Percentiles rank a stretch among this genome's conserved stretches.
phyloP scores from a whole-genome alignment of 2,888 invertebrate genomes.

The Acleris holmiana region DNA sequence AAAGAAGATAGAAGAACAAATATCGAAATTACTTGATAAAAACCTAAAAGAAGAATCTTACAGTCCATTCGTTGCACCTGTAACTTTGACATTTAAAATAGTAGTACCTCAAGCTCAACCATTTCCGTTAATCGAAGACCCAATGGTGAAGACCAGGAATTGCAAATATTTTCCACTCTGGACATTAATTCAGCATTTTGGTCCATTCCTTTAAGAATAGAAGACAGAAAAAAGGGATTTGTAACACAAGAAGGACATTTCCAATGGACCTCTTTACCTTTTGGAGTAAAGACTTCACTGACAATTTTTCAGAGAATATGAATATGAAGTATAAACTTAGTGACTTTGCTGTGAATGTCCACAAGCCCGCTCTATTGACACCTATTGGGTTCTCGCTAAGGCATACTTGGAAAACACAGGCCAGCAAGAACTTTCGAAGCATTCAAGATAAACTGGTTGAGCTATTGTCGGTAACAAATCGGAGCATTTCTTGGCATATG shows the following conservation, averaged over 20 bases:
- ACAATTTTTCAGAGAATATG: slow-evolving; percentile 46
- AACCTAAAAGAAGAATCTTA: slow-evolving; percentile 33
- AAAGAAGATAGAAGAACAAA: slow-evolving; percentile 40
- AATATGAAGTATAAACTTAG: slow-evolving; percentile 24
- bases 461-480: too few relatives aligned
- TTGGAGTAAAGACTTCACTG: slow-evolving; percentile 48
- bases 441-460: too few relatives aligned
- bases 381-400: too few relatives aligned
- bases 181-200: slow-evolving; percentile 61
- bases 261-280: slow-evolving; percentile 46
- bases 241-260: slow-evolving; percentile 46
- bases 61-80: too few relatives aligned
- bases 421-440: too few relatives aligned
- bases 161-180: slow-evolving; percentile 51
- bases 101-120: slow-evolving; percentile 47
- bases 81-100: too few relatives aligned
- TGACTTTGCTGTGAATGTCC: slow-evolving; percentile 7
- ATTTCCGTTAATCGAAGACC: slow-evolving; percentile 52
- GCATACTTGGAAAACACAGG: too few relatives aligned
- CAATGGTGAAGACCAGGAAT: slow-evolving; percentile 50
- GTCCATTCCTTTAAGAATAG: slow-evolving; percentile 51
- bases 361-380: too few relatives aligned
- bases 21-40: slow-evolving; percentile 39
- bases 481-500: too few relatives aligned
- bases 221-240: slow-evolving; percentile 50